Evolutionary conservation across 2,113 vertebrate genomes (phyloP), one percentile per base, ranked within the genome.

Genomic region (Capreolus pygargus): DNA sequence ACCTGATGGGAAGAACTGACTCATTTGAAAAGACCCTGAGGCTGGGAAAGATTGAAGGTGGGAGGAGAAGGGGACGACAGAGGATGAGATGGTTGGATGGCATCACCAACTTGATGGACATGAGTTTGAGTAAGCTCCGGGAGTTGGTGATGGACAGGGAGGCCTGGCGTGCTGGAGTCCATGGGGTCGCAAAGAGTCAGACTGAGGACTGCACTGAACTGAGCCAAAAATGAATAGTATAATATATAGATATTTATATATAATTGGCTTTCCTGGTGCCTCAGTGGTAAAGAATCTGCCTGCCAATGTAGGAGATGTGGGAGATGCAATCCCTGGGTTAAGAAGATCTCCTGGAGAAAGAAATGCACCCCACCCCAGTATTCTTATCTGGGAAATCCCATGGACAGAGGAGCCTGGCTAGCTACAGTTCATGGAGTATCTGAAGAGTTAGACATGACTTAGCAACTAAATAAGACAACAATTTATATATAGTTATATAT

Each of bases 121-220:
- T 64, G 15, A 33, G 30, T 64, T 8, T 64, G 61, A 64, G 30
- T 64, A n/a, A 64, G 7, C 15, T 8, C 61, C 0, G 1, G 61
- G 30, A 64, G 30, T 8, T 33, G 61, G 15, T 64, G 61, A 64
- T 19, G 61, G 16, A 64, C 16, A 17, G 33, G 60, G 16, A 64
- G 7, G 61, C 61, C 33, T n/a, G 33, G 61, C 33, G 1, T 64
- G 33, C 33, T 64, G 16, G 16, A n/a, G 33, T 64, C 7, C 33
- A 19, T 19, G 16, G 61, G 61, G 15, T 19, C 0, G 0, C 61
- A 64, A 64, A 9, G 33, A n/a, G 61, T 64, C 3, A 9, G 61
- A 64, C 61, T 33, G 61, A 33, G 61, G 4, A 64, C 61, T 33
- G 14, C 33, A 64, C 61, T 64, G 61, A 33, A 64, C 30, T 36